Evolutionary conservation across 2,113 vertebrate species (phyloP).

Genomic region (Psittacula cyanocephala): DNA sequence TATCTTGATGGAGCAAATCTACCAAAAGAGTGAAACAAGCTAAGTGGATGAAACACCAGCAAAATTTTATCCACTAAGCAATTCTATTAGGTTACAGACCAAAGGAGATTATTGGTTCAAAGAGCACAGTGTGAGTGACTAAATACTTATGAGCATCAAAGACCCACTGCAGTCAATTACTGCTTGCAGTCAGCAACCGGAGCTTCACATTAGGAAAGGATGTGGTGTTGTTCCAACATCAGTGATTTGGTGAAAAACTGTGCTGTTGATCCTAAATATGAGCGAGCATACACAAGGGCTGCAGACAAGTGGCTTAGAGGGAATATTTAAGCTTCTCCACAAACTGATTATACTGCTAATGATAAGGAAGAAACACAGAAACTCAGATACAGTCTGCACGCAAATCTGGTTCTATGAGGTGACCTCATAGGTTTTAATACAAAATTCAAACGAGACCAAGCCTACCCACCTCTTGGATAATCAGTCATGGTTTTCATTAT

Average conservation of each 20-base stretch:
- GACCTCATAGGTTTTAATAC: neutral
- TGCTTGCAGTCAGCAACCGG: neutral
- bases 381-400: neutral
- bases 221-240: neutral
- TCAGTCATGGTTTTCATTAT: neutral
- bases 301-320: neutral
- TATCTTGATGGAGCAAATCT: neutral
- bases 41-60: conserved; percentile 15
- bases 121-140: neutral
- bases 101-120: conserved; percentile 15
- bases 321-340: neutral
- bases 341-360: neutral
- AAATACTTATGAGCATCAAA: conserved; percentile 13
- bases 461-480: neutral
- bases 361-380: neutral
- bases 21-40: neutral
- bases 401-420: neutral
- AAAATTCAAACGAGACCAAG: neutral
- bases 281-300: neutral
- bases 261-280: neutral
- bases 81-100: conserved; percentile 10
- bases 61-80: conserved; percentile 19
- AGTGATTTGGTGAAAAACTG: neutral
- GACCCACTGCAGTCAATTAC: neutral
- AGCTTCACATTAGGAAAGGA: neutral